Conservation (phyloP, 2,888 invertebrate genomes). For the Cryptocheilus praepositus region DNA sequence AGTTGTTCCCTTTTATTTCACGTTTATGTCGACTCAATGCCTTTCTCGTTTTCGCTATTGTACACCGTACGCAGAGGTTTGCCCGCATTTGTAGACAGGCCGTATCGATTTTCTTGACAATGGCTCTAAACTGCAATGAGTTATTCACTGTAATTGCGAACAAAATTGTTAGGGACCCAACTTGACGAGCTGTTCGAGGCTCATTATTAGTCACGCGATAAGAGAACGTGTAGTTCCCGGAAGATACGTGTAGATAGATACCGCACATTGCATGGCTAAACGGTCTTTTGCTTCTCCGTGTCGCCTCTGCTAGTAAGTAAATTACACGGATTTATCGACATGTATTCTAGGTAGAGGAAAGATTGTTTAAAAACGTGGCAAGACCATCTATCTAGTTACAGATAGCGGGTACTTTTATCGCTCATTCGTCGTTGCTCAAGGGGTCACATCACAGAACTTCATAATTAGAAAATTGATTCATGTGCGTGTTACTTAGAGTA, state of each 20-base stretch:
- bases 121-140: slow-evolving; percentile 23
- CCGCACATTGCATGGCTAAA: neutral
- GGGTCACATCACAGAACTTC: too few relatives aligned
- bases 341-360: too few relatives aligned
- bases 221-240: slow-evolving; percentile 36
- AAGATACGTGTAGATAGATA: neutral
- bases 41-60: neutral
- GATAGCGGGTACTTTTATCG: too few relatives aligned
- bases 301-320: too few relatives aligned
- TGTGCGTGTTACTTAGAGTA: too few relatives aligned
- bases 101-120: slow-evolving; percentile 40
- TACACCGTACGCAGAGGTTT: neutral
- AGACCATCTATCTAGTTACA: too few relatives aligned
- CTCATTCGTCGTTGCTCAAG: too few relatives aligned
- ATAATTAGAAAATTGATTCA: too few relatives aligned
- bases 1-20: slow-evolving; percentile 18
- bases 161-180: slow-evolving; percentile 37
- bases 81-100: neutral
- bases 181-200: slow-evolving; percentile 22
- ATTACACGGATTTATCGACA: too few relatives aligned
- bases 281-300: neutral
- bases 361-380: too few relatives aligned
- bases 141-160: slow-evolving; percentile 29
- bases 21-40: too few relatives aligned
- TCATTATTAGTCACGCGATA: slow-evolving; percentile 54